These are phyloP conservation scores for Protobothrops mucrosquamatus DNA, from an alignment of 2,113 vertebrate species.

Conservation along the genomic window DNA sequence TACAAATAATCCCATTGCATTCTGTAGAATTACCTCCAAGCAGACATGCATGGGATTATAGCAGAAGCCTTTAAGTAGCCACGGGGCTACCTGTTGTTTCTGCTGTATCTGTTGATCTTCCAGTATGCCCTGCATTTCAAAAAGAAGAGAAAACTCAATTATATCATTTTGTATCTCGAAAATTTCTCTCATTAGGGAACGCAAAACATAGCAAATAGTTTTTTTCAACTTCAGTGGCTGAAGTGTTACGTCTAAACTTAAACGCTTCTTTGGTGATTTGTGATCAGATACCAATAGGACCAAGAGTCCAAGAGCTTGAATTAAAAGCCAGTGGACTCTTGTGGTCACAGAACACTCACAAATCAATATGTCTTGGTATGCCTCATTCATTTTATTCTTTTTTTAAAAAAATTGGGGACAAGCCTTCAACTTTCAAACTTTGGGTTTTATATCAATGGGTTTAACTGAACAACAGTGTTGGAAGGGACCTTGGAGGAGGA, in stretches of 20 bases:
- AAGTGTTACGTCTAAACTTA: neutral
- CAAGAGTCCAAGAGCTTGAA: neutral
- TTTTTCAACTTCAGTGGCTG: slow-evolving; percentile 5
- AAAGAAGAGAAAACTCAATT: slow-evolving; percentile 5
- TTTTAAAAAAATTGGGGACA: slow-evolving; percentile 21
- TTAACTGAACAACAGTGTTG: too few species aligned
- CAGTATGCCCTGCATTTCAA: neutral
- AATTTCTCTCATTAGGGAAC: neutral
- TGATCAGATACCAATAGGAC: slow-evolving; percentile 5
- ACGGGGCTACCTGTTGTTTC: neutral
- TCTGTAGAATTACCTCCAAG: neutral
- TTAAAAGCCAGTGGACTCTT: slow-evolving; percentile 17
- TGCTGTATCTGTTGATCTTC: neutral
- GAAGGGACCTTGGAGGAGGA: too few species aligned
- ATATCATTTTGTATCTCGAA: neutral
- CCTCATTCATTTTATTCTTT: slow-evolving; percentile 26
- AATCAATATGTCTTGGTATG: slow-evolving; percentile 20
- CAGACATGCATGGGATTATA: neutral
- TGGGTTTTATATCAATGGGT: slow-evolving; percentile 14
- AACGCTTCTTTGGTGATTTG: neutral
- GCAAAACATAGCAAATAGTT: neutral
- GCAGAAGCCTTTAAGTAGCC: neutral
- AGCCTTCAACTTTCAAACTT: slow-evolving; percentile 14
- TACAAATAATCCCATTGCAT: neutral
- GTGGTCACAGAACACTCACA: neutral